Conservation (phyloP, 2,113 vertebrate genomes). For the Vireo altiloquus region DNA sequence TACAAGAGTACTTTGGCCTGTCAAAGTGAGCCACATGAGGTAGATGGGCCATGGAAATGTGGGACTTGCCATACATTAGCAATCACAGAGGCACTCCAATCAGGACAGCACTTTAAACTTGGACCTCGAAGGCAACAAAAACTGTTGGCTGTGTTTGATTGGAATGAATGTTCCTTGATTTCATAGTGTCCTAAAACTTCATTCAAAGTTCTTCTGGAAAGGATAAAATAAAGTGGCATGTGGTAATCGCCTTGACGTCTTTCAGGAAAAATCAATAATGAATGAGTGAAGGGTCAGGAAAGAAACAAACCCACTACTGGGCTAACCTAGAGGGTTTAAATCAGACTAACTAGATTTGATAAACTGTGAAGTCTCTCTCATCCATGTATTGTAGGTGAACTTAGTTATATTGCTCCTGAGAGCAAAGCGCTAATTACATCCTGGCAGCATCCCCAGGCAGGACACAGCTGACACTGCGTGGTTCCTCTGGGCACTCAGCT, state of each 20-base stretch:
- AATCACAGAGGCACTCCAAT: conserved; percentile 53
- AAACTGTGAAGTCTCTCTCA: not conserved
- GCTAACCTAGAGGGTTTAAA: conserved; percentile 35
- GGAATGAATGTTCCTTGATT: conserved; percentile 59
- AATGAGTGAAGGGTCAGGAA: conserved; percentile 54
- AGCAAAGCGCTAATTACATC: not conserved
- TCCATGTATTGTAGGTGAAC: not conserved
- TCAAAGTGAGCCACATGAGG: not conserved
- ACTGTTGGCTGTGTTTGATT: conserved; percentile 33
- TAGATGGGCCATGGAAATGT: not conserved
- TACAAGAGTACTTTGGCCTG: not conserved
- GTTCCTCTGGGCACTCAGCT: not conserved
- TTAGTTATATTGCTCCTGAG: not conserved
- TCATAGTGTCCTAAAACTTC: conserved; percentile 39
- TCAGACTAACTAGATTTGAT: conserved; percentile 37
- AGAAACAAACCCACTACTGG: conserved; percentile 19
- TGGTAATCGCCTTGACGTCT: conserved; percentile 52
- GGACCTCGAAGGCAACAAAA: conserved; percentile 39
- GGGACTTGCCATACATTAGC: not conserved
- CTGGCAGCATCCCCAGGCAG: not conserved
- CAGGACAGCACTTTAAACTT: conserved; percentile 44
- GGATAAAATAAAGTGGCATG: conserved; percentile 40
- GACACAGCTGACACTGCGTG: not conserved
- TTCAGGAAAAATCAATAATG: conserved; percentile 69
- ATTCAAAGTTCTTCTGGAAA: conserved; percentile 34